Evolutionary conservation across 2,888 invertebrate species (phyloP), one percentile per base, ranked within the genome.

Genomic region (Laothoe populi): DNA sequence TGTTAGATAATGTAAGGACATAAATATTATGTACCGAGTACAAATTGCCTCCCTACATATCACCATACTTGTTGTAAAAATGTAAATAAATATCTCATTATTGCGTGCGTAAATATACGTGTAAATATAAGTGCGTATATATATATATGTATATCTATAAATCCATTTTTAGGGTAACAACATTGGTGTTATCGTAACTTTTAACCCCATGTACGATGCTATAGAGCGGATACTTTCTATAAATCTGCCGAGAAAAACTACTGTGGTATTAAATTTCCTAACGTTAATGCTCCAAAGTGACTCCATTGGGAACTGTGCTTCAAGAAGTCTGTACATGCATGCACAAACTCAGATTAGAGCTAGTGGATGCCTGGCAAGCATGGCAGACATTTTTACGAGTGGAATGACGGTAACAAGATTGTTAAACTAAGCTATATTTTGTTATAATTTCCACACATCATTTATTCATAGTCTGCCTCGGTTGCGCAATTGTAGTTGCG

Each of bases 331-430:
- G 60, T 69, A 75, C 4, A 65, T 74, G 5, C 79, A 83, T 64
- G 85, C 87, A 1, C 83, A 80, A 64, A 86, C 86, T 60, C 82
- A 82, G 81, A 75, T 89, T 1, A 77, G 88, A 67, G 73, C 70
- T 53, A 90, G 87, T 67, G 92, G 92, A 5, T 89, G 91, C 66
- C 72, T 93, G 46, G 72, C 79, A 13, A 72, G 75, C 10, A 84
- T 92, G 83, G 74, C 77, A 40, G 76, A 85, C 61, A 71, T 88
- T 44, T 90, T 91, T 64, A 73, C 73, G 38, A 75, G 70, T 60
- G 68, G 74, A 48, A 88, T 87, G 83, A 77, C 88, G 84, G 91
- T 92, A 77, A 77, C 73, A 65, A 3, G 0, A n/a, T 19, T 11
- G 19, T 13, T 31, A 31, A 8, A 8, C 31, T n/a, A 31, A 8